Evolutionary conservation across 2,113 vertebrate species (phyloP).

Genomic region (Sphyrna mokarran): DNA sequence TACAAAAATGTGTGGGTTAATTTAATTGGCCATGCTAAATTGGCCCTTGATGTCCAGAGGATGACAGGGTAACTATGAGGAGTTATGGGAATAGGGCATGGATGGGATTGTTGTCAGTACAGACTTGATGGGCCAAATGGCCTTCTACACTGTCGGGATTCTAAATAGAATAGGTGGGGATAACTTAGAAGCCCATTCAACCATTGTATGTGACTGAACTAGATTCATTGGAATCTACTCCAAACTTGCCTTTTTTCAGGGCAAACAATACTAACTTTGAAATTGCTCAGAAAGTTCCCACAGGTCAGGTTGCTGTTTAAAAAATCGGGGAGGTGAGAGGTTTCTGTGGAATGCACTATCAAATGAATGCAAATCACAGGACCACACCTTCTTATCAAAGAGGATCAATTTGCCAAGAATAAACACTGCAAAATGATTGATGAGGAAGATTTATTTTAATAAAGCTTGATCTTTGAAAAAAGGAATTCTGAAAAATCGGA

Average conservation of each 20-base stretch:
- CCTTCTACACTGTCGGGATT: no score
- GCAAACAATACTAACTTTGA: neutral
- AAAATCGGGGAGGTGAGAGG: neutral
- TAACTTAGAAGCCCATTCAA: neutral
- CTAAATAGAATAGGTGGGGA: neutral
- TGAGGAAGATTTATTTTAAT: neutral
- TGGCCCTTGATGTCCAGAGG: no score
- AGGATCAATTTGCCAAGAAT: neutral
- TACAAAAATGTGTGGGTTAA: neutral
- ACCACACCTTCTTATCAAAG: neutral
- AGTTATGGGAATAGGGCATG: no score
- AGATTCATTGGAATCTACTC: neutral
- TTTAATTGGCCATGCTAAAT: no score
- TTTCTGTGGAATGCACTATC: neutral
- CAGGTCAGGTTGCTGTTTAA: neutral
- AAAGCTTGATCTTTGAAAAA: neutral
- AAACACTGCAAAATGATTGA: neutral
- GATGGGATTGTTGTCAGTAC: no score
- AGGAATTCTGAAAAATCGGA: no score
- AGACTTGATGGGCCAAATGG: no score
- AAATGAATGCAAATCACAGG: neutral
- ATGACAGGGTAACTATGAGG: no score
- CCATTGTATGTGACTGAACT: neutral
- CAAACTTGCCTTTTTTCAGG: neutral
- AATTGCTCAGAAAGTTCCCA: neutral